Evolutionary conservation across 2,888 invertebrate species (phyloP), one percentile per base, ranked within the genome.

Genomic region (Dicyrtoma fusca): DNA sequence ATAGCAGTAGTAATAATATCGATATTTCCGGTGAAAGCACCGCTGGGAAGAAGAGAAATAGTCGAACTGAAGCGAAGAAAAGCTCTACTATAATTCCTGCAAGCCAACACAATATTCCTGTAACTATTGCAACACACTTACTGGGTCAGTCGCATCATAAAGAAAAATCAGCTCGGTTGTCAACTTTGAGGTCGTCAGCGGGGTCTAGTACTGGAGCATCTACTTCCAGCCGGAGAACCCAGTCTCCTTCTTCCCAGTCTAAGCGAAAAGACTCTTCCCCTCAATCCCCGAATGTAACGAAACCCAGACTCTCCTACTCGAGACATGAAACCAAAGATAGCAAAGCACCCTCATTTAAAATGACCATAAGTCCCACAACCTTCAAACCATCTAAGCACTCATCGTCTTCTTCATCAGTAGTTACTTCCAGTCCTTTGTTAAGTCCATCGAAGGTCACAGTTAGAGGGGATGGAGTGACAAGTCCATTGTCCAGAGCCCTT

Each of bases 321-420:
- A 45, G 47, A 21, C 44, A 63, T 6, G 51, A 65, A 3, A 53
- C n/a, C 14, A 51, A 65, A 53, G 42, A 51, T 34, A 42, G 34
- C 26, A 51, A 65, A 17, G 19, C 2, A 8, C 57, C 21, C 17
- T 25, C 68, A 44, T 68, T 68, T 57, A n/a, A 19, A 14, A 49
- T 65, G 3, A 65, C 34, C n/a, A 65, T 65, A 14, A 65, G 65
- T 53, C 65, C 65, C 26, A 65, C 65, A 34, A 65, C 65, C 17
- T 17, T 65, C 6, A 26, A 42, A 65, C 13, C 63, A 1, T 21
- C 44, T 8, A 63, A 45, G 19, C 11, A 3, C 17, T 44, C 42
- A 23, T 13, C 42, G 10, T 21, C 63, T 14, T 45, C 21, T 21
- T 26, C 65, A 3, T 25, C 64, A 19, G 34, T 42, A 25, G 53